Evolutionary conservation across 2,113 vertebrate genomes (phyloP), one percentile per base, ranked within the genome.

Genomic region (Nicator chloris): DNA sequence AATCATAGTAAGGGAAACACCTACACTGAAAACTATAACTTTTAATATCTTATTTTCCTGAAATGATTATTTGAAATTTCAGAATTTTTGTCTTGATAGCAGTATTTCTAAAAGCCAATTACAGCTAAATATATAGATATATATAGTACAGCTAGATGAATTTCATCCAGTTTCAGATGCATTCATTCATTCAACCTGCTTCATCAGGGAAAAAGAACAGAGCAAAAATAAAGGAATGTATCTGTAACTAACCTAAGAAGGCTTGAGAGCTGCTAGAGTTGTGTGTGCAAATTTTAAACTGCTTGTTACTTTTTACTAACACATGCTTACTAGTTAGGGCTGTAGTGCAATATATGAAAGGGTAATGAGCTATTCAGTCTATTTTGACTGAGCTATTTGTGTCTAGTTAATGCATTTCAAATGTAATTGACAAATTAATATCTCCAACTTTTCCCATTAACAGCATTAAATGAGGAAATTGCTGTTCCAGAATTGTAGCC

Each of bases 391-490:
- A 93, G 57, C 57, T 89, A 79, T 89, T 93, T 82, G 37, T 45
- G 61, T 60, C 83, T 86, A 65, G 61, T 87, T 89, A 89, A 92
- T 82, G 86, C 26, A 60, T 72, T 95, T 89, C 75, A 92, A 93
- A 87, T 57, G 21, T 71, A 95, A 91, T 57, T 91, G 96, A 92
- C 77, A 95, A 95, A 96, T 95, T 91, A 91, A 89, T 71, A 89
- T 89, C 37, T 71, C 51, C 63, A 94, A 83, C 79, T 94, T 96
- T 86, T 86, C 49, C 69, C 69, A 95, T 95, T 94, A 97, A 73
- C 64, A 49, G 37, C 60, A 92, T 95, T 96, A 92, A 93, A 95
- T 79, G 84, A 92, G 81, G 93, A 95, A 96, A 95, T 89, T 60
- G 61, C 14, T 91, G 87, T 95, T 97, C 89, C 94, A 91, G 89